Conservation (phyloP, 2,888 invertebrate genomes). For the Acleris literana region DNA sequence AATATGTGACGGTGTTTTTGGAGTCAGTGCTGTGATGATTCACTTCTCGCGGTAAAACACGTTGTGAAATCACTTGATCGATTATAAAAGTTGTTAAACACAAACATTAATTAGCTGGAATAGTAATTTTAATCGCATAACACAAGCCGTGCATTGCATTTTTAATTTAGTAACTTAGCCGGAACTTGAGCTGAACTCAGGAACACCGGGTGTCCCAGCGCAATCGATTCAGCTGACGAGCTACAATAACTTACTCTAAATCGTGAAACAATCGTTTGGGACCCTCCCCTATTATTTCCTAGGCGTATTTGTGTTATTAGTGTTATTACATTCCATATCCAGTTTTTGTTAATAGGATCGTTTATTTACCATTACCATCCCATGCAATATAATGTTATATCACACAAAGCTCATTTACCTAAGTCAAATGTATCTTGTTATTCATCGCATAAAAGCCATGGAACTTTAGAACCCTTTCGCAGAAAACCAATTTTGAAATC, state of each 20-base stretch:
- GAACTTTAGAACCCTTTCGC: no score
- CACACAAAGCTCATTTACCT: no score
- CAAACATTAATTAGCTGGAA: no score
- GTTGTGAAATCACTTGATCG: slow-evolving; percentile 27
- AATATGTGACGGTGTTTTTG: slow-evolving; percentile 29
- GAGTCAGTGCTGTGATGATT: slow-evolving; percentile 28
- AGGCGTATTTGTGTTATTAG: background rate
- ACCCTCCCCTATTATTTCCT: background rate
- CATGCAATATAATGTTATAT: no score
- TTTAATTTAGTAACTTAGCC: background rate
- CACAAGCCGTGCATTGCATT: no score
- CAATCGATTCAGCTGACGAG: slow-evolving; percentile 26
- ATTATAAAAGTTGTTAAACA: slow-evolving; percentile 5
- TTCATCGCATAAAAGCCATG: no score
- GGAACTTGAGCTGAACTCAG: background rate
- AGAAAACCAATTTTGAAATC: no score
- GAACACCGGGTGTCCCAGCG: slow-evolving; percentile 19
- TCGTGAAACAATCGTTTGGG: slow-evolving; percentile 7
- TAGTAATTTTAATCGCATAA: background rate
- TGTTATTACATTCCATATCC: background rate
- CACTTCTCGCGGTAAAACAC: slow-evolving; percentile 17
- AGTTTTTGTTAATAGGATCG: no score
- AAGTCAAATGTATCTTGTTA: no score
- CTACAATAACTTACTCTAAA: slow-evolving; percentile 19
- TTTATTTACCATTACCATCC: no score